A percentile compares a stretch with the other conserved stretches of the same genome.
phyloP scores from a whole-genome alignment of 2,888 invertebrate genomes.

The Parnassius mnemosyne region DNA sequence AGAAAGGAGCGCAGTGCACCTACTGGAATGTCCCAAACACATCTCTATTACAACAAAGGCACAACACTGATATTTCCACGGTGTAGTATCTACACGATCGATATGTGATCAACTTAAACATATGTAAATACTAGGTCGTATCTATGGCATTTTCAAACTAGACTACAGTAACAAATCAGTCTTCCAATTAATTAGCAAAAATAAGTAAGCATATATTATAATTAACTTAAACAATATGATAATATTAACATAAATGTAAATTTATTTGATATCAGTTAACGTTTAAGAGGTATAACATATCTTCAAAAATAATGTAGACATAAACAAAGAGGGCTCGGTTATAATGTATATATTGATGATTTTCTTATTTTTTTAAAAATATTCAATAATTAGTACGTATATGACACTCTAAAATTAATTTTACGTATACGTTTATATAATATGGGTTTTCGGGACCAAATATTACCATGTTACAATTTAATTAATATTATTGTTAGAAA shows the following conservation, averaged over 20 bases:
- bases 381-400: background rate
- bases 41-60: constrained; percentile 71
- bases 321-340: constrained; percentile 2
- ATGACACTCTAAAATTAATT: constrained; percentile 11
- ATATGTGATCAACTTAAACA: constrained; percentile 57
- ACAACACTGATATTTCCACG: constrained; percentile 64
- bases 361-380: constrained; percentile 1
- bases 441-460: constrained; percentile 45
- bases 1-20: constrained; percentile 60
- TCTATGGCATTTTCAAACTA: constrained; percentile 81
- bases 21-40: constrained; percentile 66
- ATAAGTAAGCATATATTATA: constrained; percentile 54
- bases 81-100: constrained; percentile 65
- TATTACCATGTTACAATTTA: constrained; percentile 34
- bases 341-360: background rate
- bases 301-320: constrained; percentile 25
- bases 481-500: constrained; percentile 44
- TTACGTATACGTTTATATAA: constrained; percentile 7
- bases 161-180: constrained; percentile 81
- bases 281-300: constrained; percentile 31
- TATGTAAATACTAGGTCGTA: constrained; percentile 63
- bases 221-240: constrained; percentile 54
- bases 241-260: constrained; percentile 43
- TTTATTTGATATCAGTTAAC: constrained; percentile 34
- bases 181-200: constrained; percentile 73